A percentile compares a stretch with the other conserved stretches of the same genome.
Evolutionary conservation across 1,140 invertebrate genomes (phyloP).

Genomic region (Penaeus indicus): DNA sequence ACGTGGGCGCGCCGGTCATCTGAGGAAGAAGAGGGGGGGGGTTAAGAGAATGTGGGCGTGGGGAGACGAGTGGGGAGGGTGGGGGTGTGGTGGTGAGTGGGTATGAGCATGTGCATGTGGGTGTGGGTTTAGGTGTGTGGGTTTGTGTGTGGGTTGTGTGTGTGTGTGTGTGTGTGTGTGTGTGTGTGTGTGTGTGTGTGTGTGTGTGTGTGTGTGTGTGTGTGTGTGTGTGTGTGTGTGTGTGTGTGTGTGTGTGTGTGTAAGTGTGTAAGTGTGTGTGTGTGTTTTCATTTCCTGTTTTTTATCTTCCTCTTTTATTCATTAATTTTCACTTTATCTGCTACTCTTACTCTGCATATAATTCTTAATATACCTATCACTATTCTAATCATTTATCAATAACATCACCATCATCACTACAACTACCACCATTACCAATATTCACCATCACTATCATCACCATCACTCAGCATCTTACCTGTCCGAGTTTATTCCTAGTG

Average conservation of each 20-base stretch:
- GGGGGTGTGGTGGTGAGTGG: no score
- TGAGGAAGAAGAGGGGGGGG: neutral
- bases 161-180: neutral
- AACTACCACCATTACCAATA: no score
- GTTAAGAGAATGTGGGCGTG: neutral
- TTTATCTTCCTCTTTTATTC: no score
- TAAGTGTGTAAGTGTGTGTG: neutral
- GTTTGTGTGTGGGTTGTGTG: neutral
- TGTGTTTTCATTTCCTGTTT: neutral
- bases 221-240: neutral
- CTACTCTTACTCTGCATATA: no score
- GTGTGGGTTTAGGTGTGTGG: neutral
- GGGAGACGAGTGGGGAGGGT: neutral
- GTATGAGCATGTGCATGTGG: neutral
- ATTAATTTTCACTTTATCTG: no score
- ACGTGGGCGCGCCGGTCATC: conserved; percentile 51
- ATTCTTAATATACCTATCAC: no score
- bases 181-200: neutral
- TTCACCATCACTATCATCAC: no score
- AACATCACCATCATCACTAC: no score
- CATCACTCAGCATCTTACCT: neutral
- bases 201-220: neutral
- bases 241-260: neutral
- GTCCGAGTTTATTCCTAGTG: conserved; percentile 27
- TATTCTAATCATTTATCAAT: no score